Percentiles rank a stretch among this genome's conserved stretches.
phyloP scores from a whole-genome alignment of 2,113 vertebrate species.

The Carassius auratus region DNA sequence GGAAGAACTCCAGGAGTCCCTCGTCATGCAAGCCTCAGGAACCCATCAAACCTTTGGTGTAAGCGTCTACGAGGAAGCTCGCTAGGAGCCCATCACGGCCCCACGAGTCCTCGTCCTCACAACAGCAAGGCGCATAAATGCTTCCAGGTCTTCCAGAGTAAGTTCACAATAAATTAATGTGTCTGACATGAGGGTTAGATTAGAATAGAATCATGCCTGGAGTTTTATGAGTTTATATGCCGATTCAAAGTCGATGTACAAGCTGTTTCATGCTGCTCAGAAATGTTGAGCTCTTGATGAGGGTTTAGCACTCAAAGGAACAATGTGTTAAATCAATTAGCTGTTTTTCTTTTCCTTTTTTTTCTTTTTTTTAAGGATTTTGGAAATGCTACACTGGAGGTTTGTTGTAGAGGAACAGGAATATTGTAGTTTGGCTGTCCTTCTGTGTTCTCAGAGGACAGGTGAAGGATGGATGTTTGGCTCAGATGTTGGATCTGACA shows the following conservation, averaged over 20 bases:
- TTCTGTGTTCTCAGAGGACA: slow-evolving; percentile 27
- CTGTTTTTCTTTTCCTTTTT: neutral
- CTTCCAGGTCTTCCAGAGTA: slow-evolving; percentile 66
- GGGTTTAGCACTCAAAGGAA: neutral
- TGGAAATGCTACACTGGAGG: neutral
- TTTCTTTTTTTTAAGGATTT: neutral
- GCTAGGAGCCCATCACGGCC: slow-evolving; percentile 51
- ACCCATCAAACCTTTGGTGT: slow-evolving; percentile 58
- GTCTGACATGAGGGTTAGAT: neutral
- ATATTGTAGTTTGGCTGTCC: neutral
- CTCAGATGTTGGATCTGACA: slow-evolving; percentile 56
- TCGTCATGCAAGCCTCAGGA: slow-evolving; percentile 42
- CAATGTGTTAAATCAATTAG: neutral
- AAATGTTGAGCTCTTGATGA: neutral
- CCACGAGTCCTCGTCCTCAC: slow-evolving; percentile 49
- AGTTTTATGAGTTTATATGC: slow-evolving; percentile 7
- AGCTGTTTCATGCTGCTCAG: slow-evolving; percentile 3
- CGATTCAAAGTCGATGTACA: neutral
- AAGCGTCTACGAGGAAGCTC: slow-evolving; percentile 50
- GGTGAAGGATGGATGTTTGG: slow-evolving; percentile 48
- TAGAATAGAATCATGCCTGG: slow-evolving; percentile 21
- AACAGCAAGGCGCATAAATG: slow-evolving; percentile 67
- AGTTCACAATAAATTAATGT: slow-evolving; percentile 58
- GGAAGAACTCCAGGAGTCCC: slow-evolving; percentile 47
- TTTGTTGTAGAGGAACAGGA: slow-evolving; percentile 2